These are phyloP conservation scores for Jacana jacana DNA, from an alignment of 2,113 vertebrate species.

Conservation along the genomic window DNA sequence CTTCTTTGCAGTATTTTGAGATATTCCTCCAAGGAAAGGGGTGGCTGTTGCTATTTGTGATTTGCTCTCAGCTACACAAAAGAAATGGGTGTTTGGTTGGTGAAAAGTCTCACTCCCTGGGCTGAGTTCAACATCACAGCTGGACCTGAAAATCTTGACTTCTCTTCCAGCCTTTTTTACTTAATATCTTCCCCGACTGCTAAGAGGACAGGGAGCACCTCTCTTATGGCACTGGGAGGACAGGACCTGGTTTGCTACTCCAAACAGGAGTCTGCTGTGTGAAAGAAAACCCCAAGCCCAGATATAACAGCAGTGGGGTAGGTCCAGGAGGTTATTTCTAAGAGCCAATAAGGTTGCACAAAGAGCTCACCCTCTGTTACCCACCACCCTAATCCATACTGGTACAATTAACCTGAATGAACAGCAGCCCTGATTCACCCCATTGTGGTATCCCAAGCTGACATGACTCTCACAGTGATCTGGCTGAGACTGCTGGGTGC, in stretches of 20 bases:
- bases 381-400: background rate
- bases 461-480: rapidly evolving
- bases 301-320: background rate
- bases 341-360: background rate
- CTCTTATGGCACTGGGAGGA: background rate
- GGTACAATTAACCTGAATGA: background rate
- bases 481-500: background rate
- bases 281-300: background rate
- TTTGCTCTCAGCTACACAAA: background rate
- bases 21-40: background rate
- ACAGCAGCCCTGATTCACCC: background rate
- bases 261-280: background rate
- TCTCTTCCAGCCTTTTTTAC: background rate
- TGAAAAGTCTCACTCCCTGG: background rate
- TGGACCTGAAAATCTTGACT: background rate
- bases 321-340: background rate
- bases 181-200: background rate
- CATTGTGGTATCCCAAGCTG: background rate
- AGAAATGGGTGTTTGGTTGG: background rate
- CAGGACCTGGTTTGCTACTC: background rate
- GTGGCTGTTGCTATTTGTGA: background rate
- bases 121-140: background rate
- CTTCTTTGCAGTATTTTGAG: background rate
- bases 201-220: too few species aligned
- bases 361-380: background rate